Evolutionary conservation across 1,140 invertebrate species (phyloP).

Genomic region (Drosophila athabasca): DNA sequence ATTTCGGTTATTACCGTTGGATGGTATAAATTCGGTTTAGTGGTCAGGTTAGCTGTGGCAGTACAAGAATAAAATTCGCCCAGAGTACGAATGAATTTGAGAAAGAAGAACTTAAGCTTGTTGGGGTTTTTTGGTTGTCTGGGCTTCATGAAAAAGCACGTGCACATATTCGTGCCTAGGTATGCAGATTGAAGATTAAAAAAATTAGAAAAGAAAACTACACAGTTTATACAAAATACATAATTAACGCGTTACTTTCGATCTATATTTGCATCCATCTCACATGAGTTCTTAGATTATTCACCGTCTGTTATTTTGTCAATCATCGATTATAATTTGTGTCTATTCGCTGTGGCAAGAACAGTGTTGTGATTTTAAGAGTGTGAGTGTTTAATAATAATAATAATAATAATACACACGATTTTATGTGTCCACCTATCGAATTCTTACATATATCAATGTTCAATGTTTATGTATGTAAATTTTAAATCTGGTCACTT

Average conservation of each 20-base stretch:
- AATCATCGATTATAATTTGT: slow-evolving; percentile 7
- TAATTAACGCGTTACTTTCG: slow-evolving; percentile 1
- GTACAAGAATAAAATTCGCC: slow-evolving; percentile 21
- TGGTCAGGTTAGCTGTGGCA: slow-evolving; percentile 52
- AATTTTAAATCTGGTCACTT: slow-evolving; percentile 33
- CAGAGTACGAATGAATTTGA: slow-evolving; percentile 3
- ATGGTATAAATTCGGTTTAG: slow-evolving; percentile 71
- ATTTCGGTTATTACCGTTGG: slow-evolving; percentile 26
- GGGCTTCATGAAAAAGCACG: slow-evolving; percentile 6
- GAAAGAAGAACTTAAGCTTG: slow-evolving; percentile 9
- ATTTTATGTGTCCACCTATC: slow-evolving; percentile 19
- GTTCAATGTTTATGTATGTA: slow-evolving; percentile 39
- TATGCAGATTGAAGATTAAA: slow-evolving; percentile 11
- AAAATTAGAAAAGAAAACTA: slow-evolving; percentile 17
- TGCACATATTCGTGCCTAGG: background rate
- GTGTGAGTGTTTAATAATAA: background rate
- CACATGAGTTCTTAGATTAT: background rate
- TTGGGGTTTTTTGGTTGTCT: slow-evolving; percentile 6
- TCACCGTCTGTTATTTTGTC: background rate
- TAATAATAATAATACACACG: slow-evolving; percentile 12
- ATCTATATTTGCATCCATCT: slow-evolving; percentile 3
- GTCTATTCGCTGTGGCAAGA: slow-evolving; percentile 9
- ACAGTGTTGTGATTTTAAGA: background rate
- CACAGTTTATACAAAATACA: slow-evolving; percentile 34
- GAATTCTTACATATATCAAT: too few species aligned